Base-by-base conservation (phyloP, 2,797 vertebrate genomes). In the Pantherophis alleghaniensis region DNA sequence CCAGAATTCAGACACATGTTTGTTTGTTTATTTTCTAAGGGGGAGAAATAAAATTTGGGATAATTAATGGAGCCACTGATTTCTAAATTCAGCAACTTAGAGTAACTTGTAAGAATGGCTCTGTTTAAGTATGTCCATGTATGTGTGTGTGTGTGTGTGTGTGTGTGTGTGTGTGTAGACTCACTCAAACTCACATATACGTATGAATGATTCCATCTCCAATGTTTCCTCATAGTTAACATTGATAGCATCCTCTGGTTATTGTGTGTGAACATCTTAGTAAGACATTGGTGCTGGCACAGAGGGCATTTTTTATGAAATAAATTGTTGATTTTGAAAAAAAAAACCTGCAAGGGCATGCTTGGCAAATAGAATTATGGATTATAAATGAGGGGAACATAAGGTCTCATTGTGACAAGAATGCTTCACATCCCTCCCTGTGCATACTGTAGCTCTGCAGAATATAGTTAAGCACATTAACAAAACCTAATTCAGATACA, bases 331-430 rank as follows among this genome's bases (percentile, higher is more conserved):
- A 97, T 22, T 47, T 61, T 86, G 28, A 47, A 32, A 60, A 98
- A 96, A n/a, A 86, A 98, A 96, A 2, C 61, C 63, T 97, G 97
- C 97, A 98, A 97, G 96, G 97, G 97, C 97, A 98, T 97, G 97
- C 98, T 98, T 98, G 98, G 97, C 97, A 98, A 98, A 98, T 98
- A 98, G 98, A 97, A 98, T 98, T 98, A 98, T 97, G 98, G 98
- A 98, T 97, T 98, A 98, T 98, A 98, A 98, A 98, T 97, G 97
- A 97, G 97, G 97, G 96, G 97, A 97, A 98, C 97, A 98, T 97
- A 98, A 97, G 97, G 96, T 96, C 96, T 97, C 97, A 97, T 98
- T 98, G 97, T 98, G 97, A 98, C 97, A 98, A 97, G 96, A 97
- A 98, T 97, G 97, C 96, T 97, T 97, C 97, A 97, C 97, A 94